These are phyloP conservation scores for Drosophila incognita DNA, from an alignment of 2,888 invertebrate species.

Conservation along the genomic window DNA sequence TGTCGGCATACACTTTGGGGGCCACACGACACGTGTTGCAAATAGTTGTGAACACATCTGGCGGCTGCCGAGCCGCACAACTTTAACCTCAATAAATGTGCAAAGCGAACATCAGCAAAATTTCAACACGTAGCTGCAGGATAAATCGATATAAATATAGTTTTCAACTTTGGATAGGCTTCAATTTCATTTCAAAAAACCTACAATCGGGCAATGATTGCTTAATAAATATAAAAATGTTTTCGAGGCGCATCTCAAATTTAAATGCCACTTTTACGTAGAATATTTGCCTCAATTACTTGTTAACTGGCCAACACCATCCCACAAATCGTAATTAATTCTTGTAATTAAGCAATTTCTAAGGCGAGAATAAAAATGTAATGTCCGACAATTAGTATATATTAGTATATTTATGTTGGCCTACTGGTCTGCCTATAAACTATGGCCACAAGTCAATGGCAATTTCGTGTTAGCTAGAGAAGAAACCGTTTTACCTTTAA, in stretches of 20 bases:
- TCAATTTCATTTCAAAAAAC: neutral
- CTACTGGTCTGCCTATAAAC: slow-evolving; percentile 7
- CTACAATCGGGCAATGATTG: neutral
- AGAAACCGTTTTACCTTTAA: slow-evolving; percentile 9
- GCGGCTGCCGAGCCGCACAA: slow-evolving; percentile 2
- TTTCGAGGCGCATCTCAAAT: neutral
- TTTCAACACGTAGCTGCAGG: neutral
- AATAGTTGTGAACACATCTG: slow-evolving; percentile 31
- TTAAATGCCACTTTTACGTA: neutral
- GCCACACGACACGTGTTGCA: slow-evolving; percentile 41
- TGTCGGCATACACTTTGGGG: slow-evolving; percentile 33
- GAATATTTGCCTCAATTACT: neutral
- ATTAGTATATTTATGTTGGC: slow-evolving; percentile 24
- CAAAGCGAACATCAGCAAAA: neutral
- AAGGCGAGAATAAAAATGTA: neutral
- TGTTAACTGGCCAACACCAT: neutral
- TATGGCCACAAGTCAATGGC: slow-evolving; percentile 26
- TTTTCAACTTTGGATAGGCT: neutral
- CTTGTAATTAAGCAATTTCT: slow-evolving; percentile 29
- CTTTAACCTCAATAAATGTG: slow-evolving; percentile 14
- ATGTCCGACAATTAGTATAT: neutral
- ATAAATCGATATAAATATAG: slow-evolving; percentile 7
- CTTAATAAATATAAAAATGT: neutral
- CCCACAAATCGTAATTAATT: slow-evolving; percentile 24
- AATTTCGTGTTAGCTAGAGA: slow-evolving; percentile 4